Base-by-base conservation (phyloP, 2,113 vertebrate species). In the Guaruba guarouba region DNA sequence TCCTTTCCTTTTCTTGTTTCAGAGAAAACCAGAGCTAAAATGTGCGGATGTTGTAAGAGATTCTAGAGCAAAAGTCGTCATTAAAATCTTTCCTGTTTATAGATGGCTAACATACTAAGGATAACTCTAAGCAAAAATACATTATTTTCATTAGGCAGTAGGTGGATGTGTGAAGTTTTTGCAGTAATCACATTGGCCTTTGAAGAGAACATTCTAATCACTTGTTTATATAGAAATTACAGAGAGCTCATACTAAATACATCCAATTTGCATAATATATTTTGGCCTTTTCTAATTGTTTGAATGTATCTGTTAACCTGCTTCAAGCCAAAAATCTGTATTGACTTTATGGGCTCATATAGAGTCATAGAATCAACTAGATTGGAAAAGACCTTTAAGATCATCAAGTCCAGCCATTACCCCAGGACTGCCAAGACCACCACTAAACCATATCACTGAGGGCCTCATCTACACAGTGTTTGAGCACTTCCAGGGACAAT, bases 261-360 rank as follows among this genome's bases (percentile, higher is more conserved):
- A 74, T 80, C 54, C 6, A 48, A 95, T 96, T 93, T 96, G 79
- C 95, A 85, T 95, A 88, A 90, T 88, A 27, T 90, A 88, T 92
- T 96, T 95, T 95, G 82, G 88, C 92, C 95, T 95, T 94, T 96
- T 92, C 63, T 92, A 94, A 93, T 96, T 93, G 85, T 93, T 93
- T 93, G 68, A 61, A 71, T 80, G 7, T 88, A 49, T 88, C 61
- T 93, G 31, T 95, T 85, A 93, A 93, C 33, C 64, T 83, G 39
- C 68, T 81, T 85, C 61, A 83, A 88, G 64, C 28, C 76, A 83
- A 92, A 94, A 93, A 78, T 80, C 90, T 94, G 92, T 95, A 81
- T 83, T 88, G 64, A 46, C 7, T 80, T 92, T 67, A 39, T 80
- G 55, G 79, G 69, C 39, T 83, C 17, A 25, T 12, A 35, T 59